Base-by-base conservation (phyloP, 2,113 vertebrate species). In the Gila orcuttii region DNA sequence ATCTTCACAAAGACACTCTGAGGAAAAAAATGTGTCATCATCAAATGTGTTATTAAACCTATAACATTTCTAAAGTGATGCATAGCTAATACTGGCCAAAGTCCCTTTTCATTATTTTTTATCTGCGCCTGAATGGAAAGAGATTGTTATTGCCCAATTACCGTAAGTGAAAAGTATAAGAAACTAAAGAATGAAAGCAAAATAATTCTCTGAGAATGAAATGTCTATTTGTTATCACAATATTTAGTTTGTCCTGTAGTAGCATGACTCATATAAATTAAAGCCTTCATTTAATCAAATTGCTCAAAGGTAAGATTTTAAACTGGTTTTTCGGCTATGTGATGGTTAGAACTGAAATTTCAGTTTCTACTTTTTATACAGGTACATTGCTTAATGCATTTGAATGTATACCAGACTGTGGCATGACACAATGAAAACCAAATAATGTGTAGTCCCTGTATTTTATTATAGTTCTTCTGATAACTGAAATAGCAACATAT, bases 81-180 rank as follows among this genome's bases (percentile, higher is more conserved):
- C 62, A 28, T 23, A n/a, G n/a, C n/a, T n/a, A 28, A 33, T 69
- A 33, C 19, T 10, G 28, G 47, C 64, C 31, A 57, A 71, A 71
- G 23, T 73, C 66, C 25, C 21, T 25, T 60, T 79, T 79, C 55
- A 25, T 79, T 57, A 42, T 83, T 55, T 57, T 83, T 6, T 11
- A 25, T 12, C 19, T 39, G 68, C 9, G 4, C 31, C 77, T 60
- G 39, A 82, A 82, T 33, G 25, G 60, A 6, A 50, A 69, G 5
- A 36, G 21, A 62, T n/a, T 17, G 64, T 33, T 33, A 68, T 71
- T 82, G 33, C 12, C 19, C 19, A 82, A 25, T 55, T 82, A 28
- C 28, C 28, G 28, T 28, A 52, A 82, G 10, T 69, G 6, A 52
- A 21, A 57, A 21, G 55, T 23, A 57, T 21, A 82, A 52, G 42